A percentile compares a stretch with the other conserved stretches of the same genome.
phyloP scores from a whole-genome alignment of 1,140 invertebrate genomes.

The Macrosteles quadrilineatus region DNA sequence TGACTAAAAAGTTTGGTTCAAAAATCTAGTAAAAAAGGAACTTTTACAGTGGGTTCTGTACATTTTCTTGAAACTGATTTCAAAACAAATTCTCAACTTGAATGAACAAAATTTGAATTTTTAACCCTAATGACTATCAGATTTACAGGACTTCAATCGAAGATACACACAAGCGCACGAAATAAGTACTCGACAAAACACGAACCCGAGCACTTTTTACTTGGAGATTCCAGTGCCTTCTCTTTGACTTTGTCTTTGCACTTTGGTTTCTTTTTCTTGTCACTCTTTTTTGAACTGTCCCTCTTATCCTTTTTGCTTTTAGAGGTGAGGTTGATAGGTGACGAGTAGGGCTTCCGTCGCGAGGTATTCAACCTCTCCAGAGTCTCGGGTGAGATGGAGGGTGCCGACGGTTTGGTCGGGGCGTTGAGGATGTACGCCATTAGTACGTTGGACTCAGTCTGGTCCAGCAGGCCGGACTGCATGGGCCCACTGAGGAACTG shows the following conservation, averaged over 20 bases:
- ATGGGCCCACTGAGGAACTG: slow-evolving; percentile 58
- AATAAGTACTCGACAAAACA: slow-evolving; percentile 51
- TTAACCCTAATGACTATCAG: neutral
- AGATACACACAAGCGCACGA: slow-evolving; percentile 51
- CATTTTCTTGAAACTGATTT: too few relatives aligned
- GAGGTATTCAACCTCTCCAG: slow-evolving; percentile 24
- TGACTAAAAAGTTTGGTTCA: too few relatives aligned
- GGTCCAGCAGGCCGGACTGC: slow-evolving; percentile 48
- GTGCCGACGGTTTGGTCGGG: slow-evolving; percentile 29
- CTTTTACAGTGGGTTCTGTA: too few relatives aligned
- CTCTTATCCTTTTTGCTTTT: slow-evolving; percentile 24
- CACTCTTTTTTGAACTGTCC: slow-evolving; percentile 38
- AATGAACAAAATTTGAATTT: neutral
- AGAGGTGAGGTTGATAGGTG: slow-evolving; percentile 23
- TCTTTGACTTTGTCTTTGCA: slow-evolving; percentile 46
- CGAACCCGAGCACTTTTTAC: slow-evolving; percentile 50
- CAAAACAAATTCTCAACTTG: too few relatives aligned
- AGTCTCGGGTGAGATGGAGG: slow-evolving; percentile 27
- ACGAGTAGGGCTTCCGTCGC: neutral
- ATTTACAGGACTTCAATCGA: slow-evolving; percentile 47
- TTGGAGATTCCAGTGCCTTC: slow-evolving; percentile 42
- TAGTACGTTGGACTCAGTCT: slow-evolving; percentile 47
- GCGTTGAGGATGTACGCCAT: slow-evolving; percentile 36
- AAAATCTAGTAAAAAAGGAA: too few relatives aligned
- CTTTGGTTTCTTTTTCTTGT: slow-evolving; percentile 37